These are phyloP conservation scores for Axea sp. DNA, from an alignment of 2,888 invertebrate genomes.

Conservation along the genomic window DNA sequence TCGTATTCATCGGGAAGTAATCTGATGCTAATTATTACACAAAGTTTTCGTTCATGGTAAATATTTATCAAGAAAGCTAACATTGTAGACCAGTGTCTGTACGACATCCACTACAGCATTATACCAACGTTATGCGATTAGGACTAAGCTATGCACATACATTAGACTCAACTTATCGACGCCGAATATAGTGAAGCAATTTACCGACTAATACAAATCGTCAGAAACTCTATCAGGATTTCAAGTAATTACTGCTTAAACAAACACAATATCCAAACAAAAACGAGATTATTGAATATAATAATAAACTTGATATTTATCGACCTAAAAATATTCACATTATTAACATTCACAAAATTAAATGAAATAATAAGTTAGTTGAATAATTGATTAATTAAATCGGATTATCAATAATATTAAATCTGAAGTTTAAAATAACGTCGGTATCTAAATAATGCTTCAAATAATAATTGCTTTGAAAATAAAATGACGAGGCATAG, in stretches of 20 bases:
- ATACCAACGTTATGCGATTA: conserved; percentile 58
- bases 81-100: conserved; percentile 45
- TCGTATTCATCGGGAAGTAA: conserved; percentile 35
- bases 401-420: no score
- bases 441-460: no score
- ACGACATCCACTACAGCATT: conserved; percentile 48
- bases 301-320: no score
- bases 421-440: no score
- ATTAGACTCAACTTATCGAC: conserved; percentile 63
- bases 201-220: conserved; percentile 60
- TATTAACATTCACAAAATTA: no score
- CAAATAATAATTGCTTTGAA: no score
- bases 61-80: conserved; percentile 59
- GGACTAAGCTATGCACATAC: conserved; percentile 60
- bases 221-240: conserved; percentile 60
- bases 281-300: conserved; percentile 17
- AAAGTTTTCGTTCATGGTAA: conserved; percentile 48
- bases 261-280: conserved; percentile 36
- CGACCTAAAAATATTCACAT: no score
- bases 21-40: conserved; percentile 61
- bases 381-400: no score
- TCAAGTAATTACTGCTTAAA: conserved; percentile 60
- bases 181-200: conserved; percentile 57
- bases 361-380: no score
- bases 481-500: no score